Evolutionary conservation across 2,888 invertebrate species (phyloP).

Genomic region (Fissipunctia ypsillon): DNA sequence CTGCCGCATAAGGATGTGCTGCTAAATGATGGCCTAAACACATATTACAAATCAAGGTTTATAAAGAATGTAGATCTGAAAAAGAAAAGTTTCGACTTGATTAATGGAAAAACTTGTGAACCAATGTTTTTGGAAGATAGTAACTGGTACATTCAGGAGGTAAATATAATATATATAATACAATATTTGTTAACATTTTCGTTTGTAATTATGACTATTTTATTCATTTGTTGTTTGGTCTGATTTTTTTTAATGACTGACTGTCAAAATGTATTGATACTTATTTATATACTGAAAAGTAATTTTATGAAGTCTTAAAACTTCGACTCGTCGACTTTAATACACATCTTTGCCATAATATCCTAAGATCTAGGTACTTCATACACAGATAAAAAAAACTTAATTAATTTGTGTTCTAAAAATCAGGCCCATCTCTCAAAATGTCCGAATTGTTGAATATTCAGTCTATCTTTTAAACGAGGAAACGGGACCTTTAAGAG

Average conservation of each 20-base stretch:
- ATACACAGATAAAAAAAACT: neutral
- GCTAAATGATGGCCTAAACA: constrained; percentile 68
- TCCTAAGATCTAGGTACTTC: neutral
- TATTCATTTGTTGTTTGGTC: neutral
- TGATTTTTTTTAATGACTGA: neutral
- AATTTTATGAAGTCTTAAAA: neutral
- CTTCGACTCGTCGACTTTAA: neutral
- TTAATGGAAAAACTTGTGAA: constrained; percentile 72
- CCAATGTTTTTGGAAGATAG: constrained; percentile 71
- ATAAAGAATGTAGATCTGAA: constrained; percentile 68
- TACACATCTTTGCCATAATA: neutral
- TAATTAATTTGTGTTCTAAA: neutral
- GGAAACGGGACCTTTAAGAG: neutral
- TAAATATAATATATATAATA: constrained; percentile 69
- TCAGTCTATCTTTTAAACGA: neutral
- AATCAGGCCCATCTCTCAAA: neutral
- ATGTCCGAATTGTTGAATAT: neutral
- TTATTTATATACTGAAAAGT: neutral
- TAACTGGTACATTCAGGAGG: constrained; percentile 81
- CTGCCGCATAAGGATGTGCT: constrained; percentile 69
- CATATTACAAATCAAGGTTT: constrained; percentile 69
- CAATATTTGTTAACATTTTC: neutral
- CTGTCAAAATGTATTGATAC: neutral
- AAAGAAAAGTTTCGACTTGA: constrained; percentile 67
- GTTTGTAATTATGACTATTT: neutral